phyloP scores from a whole-genome alignment of 2,888 invertebrate genomes.

The Zygothrica quintamaculata region DNA sequence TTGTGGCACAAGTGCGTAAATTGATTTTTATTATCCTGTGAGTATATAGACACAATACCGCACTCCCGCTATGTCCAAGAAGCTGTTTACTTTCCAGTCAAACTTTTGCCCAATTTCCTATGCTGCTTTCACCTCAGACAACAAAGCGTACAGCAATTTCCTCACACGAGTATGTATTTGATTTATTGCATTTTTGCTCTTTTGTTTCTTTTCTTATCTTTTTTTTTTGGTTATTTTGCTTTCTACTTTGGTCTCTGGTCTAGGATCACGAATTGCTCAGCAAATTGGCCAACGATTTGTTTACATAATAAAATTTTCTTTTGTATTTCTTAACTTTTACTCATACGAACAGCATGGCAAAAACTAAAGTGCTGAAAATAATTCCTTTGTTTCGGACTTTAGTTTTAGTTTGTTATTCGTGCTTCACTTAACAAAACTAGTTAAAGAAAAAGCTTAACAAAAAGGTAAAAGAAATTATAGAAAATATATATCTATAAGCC shows the following conservation, averaged over 20 bases:
- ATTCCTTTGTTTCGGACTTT: slow-evolving; percentile 21
- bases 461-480: no score
- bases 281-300: slow-evolving; percentile 58
- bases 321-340: slow-evolving; percentile 1
- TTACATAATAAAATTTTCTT: slow-evolving; percentile 56
- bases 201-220: neutral
- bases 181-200: slow-evolving; percentile 57
- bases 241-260: no score
- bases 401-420: no score
- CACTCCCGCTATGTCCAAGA: slow-evolving; percentile 10
- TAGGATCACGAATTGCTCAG: slow-evolving; percentile 37
- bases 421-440: no score
- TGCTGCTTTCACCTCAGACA: slow-evolving; percentile 24
- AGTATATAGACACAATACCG: slow-evolving; percentile 28
- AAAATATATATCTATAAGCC: no score
- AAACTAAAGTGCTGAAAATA: slow-evolving; percentile 21
- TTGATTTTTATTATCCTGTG: slow-evolving; percentile 64
- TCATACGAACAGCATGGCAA: no score
- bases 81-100: slow-evolving; percentile 41
- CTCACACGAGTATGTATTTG: slow-evolving; percentile 45
- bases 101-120: slow-evolving; percentile 52
- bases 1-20: slow-evolving; percentile 53
- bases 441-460: no score
- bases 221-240: no score
- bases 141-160: slow-evolving; percentile 40